Base-by-base conservation (phyloP, 2,888 invertebrate genomes). In the Xanthia icteritia region DNA sequence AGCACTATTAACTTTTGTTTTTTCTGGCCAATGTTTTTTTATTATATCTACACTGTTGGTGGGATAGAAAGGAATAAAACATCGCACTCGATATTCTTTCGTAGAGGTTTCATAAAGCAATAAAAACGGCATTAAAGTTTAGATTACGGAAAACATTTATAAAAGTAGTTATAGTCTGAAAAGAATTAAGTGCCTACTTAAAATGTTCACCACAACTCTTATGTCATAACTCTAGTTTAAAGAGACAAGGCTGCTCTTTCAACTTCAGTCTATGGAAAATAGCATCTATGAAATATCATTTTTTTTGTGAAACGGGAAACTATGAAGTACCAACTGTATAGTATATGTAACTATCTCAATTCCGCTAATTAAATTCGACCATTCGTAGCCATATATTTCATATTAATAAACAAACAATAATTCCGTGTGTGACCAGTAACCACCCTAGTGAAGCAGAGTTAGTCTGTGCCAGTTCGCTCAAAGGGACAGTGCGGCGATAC, bases 401-500 rank as follows among this genome's bases (percentile, higher is more conserved):
- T 31, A 63, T 51, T 61, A 39, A 31, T 58, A 66, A 72, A 66
- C 72, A 76, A 72, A 81, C 45, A 60, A 64, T 78, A 48, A 54
- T 27, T 17, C 42, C 13, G 39, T 54, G 42, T 82, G 73, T 73
- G 66, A 73, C 69, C 61, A 75, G 61, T 70, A 56, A 70, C 58
- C 31, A 74, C 15, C 36, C 51, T 54, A 74, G 74, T 80, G 71
- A 54, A 36, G 51, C 58, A 69, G n/a, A 79, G n/a, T 73, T n/a
- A 54, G 73, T 61, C 13, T n/a, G 17, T 83, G 48, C 61, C 56
- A 51, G 65, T 70, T 60, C 27, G 27, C 58, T 79, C 84, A 74
- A 84, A 79, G 74, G 80, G 69, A 73, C 36, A 79, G 48, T 63
- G 17, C 9, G 31, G 6, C 67, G 23, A 39, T 63, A 66, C n/a